These are phyloP conservation scores for Brachyopa scutellaris DNA, from an alignment of 2,888 invertebrate species.

Conservation along the genomic window DNA sequence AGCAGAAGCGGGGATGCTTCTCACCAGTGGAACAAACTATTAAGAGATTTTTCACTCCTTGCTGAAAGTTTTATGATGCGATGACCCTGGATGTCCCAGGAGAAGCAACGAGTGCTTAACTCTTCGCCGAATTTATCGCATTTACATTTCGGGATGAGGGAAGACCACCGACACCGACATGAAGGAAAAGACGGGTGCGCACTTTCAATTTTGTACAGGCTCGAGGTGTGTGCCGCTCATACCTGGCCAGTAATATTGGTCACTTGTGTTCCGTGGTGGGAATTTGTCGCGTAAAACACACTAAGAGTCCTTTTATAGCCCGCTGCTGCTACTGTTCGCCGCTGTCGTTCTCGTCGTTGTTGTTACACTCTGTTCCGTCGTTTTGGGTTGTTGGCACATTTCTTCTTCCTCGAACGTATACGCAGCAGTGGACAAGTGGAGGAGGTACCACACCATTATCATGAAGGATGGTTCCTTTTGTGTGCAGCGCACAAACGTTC, in stretches of 20 bases:
- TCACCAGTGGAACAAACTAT: conserved; percentile 48
- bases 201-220: conserved; percentile 59
- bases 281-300: conserved; percentile 71
- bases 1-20: conserved; percentile 23
- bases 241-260: conserved; percentile 57
- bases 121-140: conserved; percentile 64
- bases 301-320: conserved; percentile 64
- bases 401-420: conserved; percentile 53
- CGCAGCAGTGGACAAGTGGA: conserved; percentile 47
- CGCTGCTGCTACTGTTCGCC: conserved; percentile 7
- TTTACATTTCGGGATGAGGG: conserved; percentile 55
- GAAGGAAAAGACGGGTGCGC: conserved; percentile 50
- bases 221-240: conserved; percentile 25
- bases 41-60: conserved; percentile 72
- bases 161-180: conserved; percentile 7
- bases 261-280: conserved; percentile 69
- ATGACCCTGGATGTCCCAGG: conserved; percentile 57
- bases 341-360: conserved; percentile 15
- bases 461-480: conserved; percentile 72
- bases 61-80: conserved; percentile 72
- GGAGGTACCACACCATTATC: conserved; percentile 57
- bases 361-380: conserved; percentile 18
- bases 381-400: conserved; percentile 57
- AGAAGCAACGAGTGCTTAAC: conserved; percentile 49
- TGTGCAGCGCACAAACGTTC: conserved; percentile 14